Evolutionary conservation across 2,113 vertebrate species (phyloP), one percentile per base, ranked within the genome.

Genomic region (Parus major): DNA sequence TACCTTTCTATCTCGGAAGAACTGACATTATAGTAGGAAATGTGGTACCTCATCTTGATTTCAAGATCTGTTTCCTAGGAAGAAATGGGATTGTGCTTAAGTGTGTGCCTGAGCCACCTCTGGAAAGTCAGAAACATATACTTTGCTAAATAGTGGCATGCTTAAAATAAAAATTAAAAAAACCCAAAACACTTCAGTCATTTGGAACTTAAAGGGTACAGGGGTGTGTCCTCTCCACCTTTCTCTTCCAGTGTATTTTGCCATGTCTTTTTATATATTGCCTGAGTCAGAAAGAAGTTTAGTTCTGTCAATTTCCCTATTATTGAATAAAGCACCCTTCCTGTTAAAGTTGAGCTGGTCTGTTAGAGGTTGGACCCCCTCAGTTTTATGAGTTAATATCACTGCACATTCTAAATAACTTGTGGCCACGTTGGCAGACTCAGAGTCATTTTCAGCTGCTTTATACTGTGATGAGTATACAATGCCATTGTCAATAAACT

Each of bases 131-230:
- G 71, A 86, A 85, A 29, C 11, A 31, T 21, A 28, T 0, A 22
- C 2, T 76, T 44, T 72, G 13, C 8, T 80, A 42, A 79, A 36
- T 10, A 77, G 2, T 35, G 16, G 10, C 2, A 16, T 3, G 3
- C 41, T 92, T 47, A 72, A 88, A 77, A 64, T 25, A 31, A 59
- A 78, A 65, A 6, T 6, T 17, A 57, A 41, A 65, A 50, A 72
- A 2, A 0, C 20, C 0, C 16, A 20, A 63, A 61, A 6, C 3
- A 10, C 21, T 27, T 61, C 9, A 24, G 8, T 49, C 11, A 29
- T 42, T 9, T 36, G 68, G 20, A 57, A 41, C 23, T 65, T 63
- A 35, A 20, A 29, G 16, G 22, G 11, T 69, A 23, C 47, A 0
- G 1, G 15, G 8, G 8, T 57, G 20, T 50, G 47, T 23, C 11